Conservation (phyloP, 1,140 invertebrate genomes). For the Berghia stephanieae region DNA sequence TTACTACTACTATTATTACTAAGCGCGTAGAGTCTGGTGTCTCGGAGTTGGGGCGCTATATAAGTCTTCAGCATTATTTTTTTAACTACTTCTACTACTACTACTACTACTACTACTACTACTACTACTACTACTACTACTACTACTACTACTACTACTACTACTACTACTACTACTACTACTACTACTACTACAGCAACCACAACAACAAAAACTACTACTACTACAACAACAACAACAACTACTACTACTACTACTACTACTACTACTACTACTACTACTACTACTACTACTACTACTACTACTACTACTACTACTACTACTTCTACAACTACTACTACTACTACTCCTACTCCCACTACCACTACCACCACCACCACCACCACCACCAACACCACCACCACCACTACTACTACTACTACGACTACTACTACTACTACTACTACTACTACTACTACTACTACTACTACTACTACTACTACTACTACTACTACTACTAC, state of each 20-base stretch:
- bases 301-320: constrained; percentile 36
- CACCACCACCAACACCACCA: too few relatives aligned
- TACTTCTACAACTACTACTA: too few relatives aligned
- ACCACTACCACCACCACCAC: too few relatives aligned
- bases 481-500: constrained; percentile 38
- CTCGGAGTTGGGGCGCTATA: constrained; percentile 14
- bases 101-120: constrained; percentile 39
- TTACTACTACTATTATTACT: constrained; percentile 34
- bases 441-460: constrained; percentile 35
- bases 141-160: constrained; percentile 39
- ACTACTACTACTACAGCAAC: constrained; percentile 36
- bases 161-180: constrained; percentile 36
- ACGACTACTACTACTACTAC: too few relatives aligned
- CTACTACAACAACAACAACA: constrained; percentile 28
- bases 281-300: constrained; percentile 35
- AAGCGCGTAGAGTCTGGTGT: constrained; percentile 20
- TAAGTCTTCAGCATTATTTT: constrained; percentile 18
- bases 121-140: constrained; percentile 37
- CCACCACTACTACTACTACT: too few relatives aligned
- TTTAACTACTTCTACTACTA: constrained; percentile 39
- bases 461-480: constrained; percentile 39
- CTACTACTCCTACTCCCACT: too few relatives aligned
- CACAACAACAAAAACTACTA: constrained; percentile 32
- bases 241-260: constrained; percentile 33
- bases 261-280: constrained; percentile 35